phyloP scores from a whole-genome alignment of 2,888 invertebrate species.

The Xiphydria camelus region DNA sequence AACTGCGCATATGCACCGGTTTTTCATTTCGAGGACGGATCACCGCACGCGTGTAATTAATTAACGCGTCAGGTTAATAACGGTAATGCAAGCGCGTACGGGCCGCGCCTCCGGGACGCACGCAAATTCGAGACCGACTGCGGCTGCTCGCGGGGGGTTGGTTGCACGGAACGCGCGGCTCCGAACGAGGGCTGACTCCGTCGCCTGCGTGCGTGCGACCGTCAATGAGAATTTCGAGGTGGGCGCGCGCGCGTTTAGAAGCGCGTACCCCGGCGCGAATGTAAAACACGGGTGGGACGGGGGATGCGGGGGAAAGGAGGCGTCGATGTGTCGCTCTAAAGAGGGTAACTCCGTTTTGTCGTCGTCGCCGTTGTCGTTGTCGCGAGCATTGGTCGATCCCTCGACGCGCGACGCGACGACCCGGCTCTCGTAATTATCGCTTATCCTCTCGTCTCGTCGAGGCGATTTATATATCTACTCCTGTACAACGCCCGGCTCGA shows the following conservation, averaged over 20 bases:
- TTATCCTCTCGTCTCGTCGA: no score
- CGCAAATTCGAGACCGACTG: constrained; percentile 21
- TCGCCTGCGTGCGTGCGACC: neutral
- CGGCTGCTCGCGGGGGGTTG: neutral
- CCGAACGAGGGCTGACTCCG: neutral
- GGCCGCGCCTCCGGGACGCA: constrained; percentile 21
- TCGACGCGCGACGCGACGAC: neutral
- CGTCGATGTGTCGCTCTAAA: neutral
- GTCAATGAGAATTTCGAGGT: neutral
- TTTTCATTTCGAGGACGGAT: constrained; percentile 13
- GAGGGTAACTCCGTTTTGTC: constrained; percentile 1
- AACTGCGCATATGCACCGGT: no score
- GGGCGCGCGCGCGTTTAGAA: neutral
- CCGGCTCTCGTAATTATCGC: no score
- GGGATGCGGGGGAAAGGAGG: no score
- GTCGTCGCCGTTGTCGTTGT: neutral
- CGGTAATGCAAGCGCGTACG: constrained; percentile 20
- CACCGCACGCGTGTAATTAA: constrained; percentile 21
- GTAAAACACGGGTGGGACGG: neutral
- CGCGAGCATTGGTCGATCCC: no score
- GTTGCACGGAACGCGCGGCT: neutral
- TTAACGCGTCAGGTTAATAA: constrained; percentile 29
- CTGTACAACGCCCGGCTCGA: no score
- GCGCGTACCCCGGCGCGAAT: neutral
- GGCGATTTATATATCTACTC: no score